Evolutionary conservation across 2,888 invertebrate genomes (phyloP).

Genomic region (Clostera curtula): DNA sequence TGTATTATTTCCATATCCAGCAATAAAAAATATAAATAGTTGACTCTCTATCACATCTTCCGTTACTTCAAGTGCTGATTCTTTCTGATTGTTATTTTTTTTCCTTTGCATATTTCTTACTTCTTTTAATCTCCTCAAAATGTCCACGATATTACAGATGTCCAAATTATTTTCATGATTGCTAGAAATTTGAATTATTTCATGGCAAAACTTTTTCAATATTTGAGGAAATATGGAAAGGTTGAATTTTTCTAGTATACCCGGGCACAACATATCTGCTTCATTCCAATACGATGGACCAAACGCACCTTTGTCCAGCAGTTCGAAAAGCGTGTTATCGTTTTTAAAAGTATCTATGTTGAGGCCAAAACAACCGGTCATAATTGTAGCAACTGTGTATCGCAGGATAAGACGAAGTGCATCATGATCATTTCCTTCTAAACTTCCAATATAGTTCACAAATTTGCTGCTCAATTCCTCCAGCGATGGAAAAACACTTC

Average conservation of each 20-base stretch:
- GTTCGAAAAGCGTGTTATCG: constrained; percentile 16
- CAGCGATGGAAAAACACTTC: constrained; percentile 27
- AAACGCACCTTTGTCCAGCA: constrained; percentile 18
- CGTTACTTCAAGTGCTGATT: constrained; percentile 24
- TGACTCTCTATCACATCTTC: constrained; percentile 45
- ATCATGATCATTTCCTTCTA: constrained; percentile 20
- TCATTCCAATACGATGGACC: constrained; percentile 21
- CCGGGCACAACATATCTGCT: constrained; percentile 28
- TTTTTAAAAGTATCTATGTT: constrained; percentile 23
- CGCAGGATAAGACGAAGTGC: constrained; percentile 19
- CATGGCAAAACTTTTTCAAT: constrained; percentile 20
- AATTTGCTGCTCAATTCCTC: constrained; percentile 28
- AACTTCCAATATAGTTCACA: constrained; percentile 23
- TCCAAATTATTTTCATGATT: constrained; percentile 10
- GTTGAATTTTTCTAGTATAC: constrained; percentile 18
- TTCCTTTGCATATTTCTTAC: constrained; percentile 8
- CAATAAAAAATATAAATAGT: constrained; percentile 50
- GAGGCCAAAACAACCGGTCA: constrained; percentile 22
- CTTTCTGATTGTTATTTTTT: constrained; percentile 9
- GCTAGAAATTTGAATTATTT: constrained; percentile 19
- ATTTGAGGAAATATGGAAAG: constrained; percentile 19
- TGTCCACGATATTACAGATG: constrained; percentile 22
- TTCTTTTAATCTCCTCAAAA: constrained; percentile 18
- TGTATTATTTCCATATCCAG: constrained; percentile 58
- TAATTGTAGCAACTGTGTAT: constrained; percentile 24